These are phyloP conservation scores for Melolontha melolontha DNA, from an alignment of 2,888 invertebrate genomes.

Conservation along the genomic window DNA sequence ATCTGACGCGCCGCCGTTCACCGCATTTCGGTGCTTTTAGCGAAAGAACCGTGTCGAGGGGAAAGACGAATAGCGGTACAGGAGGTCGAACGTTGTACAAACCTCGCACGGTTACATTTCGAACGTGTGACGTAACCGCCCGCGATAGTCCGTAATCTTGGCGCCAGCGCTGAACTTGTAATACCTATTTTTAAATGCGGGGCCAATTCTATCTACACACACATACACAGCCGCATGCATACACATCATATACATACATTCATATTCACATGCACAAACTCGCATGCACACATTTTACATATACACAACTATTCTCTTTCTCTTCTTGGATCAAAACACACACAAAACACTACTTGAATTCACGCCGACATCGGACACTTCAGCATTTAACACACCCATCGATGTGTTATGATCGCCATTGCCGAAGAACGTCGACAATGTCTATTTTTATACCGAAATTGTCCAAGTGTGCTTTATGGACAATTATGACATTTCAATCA, in stretches of 20 bases:
- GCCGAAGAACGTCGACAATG: constrained; percentile 24
- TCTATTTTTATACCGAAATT: constrained; percentile 17
- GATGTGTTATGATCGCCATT: constrained; percentile 23
- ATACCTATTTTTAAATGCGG: constrained; percentile 69
- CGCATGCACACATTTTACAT: neutral
- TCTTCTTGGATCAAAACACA: constrained; percentile 17
- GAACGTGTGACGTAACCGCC: constrained; percentile 65
- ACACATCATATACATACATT: constrained; percentile 3
- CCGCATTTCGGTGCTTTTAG: constrained; percentile 17
- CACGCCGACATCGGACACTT: constrained; percentile 25
- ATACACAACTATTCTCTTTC: constrained; percentile 26
- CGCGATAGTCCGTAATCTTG: constrained; percentile 70
- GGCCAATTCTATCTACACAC: constrained; percentile 46
- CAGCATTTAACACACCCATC: constrained; percentile 32
- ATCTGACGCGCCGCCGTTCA: neutral
- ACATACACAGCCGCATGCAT: constrained; percentile 10
- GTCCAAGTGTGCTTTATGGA: constrained; percentile 10
- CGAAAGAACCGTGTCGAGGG: constrained; percentile 5
- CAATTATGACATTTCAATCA: neutral
- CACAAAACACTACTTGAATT: constrained; percentile 15
- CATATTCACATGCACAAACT: neutral
- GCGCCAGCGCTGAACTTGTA: constrained; percentile 69
- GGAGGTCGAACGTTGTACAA: constrained; percentile 24
- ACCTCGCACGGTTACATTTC: constrained; percentile 39
- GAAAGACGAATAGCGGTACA: constrained; percentile 14